Conservation (phyloP, 2,888 invertebrate genomes). For the Pseudoips prasinana region DNA sequence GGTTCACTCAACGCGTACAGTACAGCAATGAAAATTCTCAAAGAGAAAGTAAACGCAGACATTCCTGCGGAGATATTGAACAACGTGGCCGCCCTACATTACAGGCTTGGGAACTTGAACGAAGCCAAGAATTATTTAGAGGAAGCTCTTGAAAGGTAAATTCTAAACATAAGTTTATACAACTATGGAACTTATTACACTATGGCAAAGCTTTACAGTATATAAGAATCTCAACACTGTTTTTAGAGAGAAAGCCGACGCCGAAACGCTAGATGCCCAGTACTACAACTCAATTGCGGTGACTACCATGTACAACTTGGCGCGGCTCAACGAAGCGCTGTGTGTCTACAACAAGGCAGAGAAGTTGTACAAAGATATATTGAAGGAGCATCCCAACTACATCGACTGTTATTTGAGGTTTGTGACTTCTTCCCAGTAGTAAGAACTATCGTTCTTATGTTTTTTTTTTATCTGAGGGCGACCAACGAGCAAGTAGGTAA, state of each 20-base stretch:
- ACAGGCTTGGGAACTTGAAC: slow-evolving; percentile 91
- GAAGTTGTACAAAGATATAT: slow-evolving; percentile 97
- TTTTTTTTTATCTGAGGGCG: too few species aligned
- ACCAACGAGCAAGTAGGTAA: too few species aligned
- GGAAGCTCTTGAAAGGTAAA: slow-evolving; percentile 88
- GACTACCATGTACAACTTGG: slow-evolving; percentile 97
- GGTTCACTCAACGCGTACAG: slow-evolving; percentile 95
- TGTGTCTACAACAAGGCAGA: slow-evolving; percentile 97
- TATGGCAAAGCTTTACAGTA: too few species aligned
- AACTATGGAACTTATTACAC: too few species aligned
- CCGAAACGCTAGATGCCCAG: slow-evolving; percentile 91
- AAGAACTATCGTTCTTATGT: too few species aligned
- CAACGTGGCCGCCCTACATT: slow-evolving; percentile 97
- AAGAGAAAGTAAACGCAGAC: slow-evolving; percentile 95
- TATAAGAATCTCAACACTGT: too few species aligned
- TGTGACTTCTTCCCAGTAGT: too few species aligned
- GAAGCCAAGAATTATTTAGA: slow-evolving; percentile 93
- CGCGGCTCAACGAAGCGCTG: slow-evolving; percentile 95
- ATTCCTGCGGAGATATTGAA: slow-evolving; percentile 99
- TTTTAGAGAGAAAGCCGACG: slow-evolving; percentile 91
- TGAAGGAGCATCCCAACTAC: slow-evolving; percentile 98
- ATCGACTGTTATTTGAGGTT: slow-evolving; percentile 93
- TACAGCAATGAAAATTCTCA: slow-evolving; percentile 95
- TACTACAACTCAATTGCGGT: slow-evolving; percentile 98
- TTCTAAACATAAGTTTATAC: slow-evolving; percentile 49